phyloP scores from a whole-genome alignment of 1,140 invertebrate species.

The Manduca sexta region DNA sequence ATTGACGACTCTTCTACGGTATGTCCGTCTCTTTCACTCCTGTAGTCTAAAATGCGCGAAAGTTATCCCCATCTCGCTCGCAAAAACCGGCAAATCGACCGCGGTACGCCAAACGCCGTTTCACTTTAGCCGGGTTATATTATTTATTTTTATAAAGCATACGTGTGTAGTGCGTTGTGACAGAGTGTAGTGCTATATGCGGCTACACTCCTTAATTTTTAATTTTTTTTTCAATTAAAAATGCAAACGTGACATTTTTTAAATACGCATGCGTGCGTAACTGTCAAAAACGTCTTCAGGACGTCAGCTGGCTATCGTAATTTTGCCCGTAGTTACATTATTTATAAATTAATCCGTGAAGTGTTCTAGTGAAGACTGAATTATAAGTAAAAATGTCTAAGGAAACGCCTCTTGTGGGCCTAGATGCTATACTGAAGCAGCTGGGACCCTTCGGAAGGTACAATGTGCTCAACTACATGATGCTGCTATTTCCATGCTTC shows the following conservation, averaged over 20 bases:
- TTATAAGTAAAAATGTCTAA: conserved; percentile 31
- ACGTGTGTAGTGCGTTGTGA: conserved; percentile 10
- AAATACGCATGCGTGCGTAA: conserved; percentile 27
- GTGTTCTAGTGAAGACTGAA: conserved; percentile 13
- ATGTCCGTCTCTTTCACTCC: neutral
- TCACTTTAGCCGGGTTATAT: conserved; percentile 20
- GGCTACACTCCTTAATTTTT: neutral
- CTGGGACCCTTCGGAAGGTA: conserved; percentile 56
- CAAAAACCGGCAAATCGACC: neutral
- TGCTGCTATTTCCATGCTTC: conserved; percentile 54
- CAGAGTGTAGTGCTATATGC: neutral
- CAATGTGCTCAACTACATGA: conserved; percentile 57
- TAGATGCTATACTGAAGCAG: conserved; percentile 46
- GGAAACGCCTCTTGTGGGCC: conserved; percentile 21
- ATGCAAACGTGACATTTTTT: too few species aligned
- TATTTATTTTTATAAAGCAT: conserved; percentile 38
- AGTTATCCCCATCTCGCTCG: too few species aligned
- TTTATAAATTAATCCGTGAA: conserved; percentile 7
- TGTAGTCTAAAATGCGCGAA: too few species aligned
- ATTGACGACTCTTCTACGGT: too few species aligned
- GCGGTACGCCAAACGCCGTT: neutral
- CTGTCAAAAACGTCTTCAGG: conserved; percentile 17
- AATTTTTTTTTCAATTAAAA: conserved; percentile 4
- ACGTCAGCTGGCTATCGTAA: neutral
- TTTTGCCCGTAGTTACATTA: conserved; percentile 4